phyloP scores from a whole-genome alignment of 1,140 invertebrate species.

The Aphidius gifuensis region DNA sequence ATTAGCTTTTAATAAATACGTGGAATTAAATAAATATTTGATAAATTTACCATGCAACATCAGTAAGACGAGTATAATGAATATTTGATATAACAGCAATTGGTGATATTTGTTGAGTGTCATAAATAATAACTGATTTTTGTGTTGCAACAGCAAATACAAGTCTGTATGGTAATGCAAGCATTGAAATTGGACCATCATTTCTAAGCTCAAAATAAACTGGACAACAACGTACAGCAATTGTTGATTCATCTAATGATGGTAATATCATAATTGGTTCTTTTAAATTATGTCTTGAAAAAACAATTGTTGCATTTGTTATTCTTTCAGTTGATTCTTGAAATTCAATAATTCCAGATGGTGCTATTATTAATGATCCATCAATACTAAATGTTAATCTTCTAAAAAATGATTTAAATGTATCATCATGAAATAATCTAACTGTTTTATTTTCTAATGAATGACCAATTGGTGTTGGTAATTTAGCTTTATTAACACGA shows the following conservation, averaged over 20 bases:
- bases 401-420: conserved; percentile 89
- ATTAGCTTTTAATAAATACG: not conserved
- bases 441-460: conserved; percentile 62
- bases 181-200: conserved; percentile 55
- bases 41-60: conserved; percentile 75
- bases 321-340: conserved; percentile 60
- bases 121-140: conserved; percentile 82
- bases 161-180: conserved; percentile 76
- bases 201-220: conserved; percentile 66
- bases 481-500: conserved; percentile 66
- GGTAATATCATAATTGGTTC: conserved; percentile 82
- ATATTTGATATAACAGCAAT: conserved; percentile 86
- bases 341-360: conserved; percentile 73
- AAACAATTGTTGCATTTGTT: conserved; percentile 77
- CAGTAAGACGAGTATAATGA: conserved; percentile 90
- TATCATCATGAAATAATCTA: conserved; percentile 89
- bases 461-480: conserved; percentile 62
- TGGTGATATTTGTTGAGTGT: conserved; percentile 84
- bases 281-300: conserved; percentile 70
- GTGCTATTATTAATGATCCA: conserved; percentile 82
- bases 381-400: conserved; percentile 85
- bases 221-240: conserved; percentile 81
- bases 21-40: too few species aligned
- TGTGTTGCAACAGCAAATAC: conserved; percentile 89
- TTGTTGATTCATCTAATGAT: conserved; percentile 71